These are phyloP conservation scores for Ispidina picta DNA, from an alignment of 2,797 vertebrate genomes.

Conservation along the genomic window DNA sequence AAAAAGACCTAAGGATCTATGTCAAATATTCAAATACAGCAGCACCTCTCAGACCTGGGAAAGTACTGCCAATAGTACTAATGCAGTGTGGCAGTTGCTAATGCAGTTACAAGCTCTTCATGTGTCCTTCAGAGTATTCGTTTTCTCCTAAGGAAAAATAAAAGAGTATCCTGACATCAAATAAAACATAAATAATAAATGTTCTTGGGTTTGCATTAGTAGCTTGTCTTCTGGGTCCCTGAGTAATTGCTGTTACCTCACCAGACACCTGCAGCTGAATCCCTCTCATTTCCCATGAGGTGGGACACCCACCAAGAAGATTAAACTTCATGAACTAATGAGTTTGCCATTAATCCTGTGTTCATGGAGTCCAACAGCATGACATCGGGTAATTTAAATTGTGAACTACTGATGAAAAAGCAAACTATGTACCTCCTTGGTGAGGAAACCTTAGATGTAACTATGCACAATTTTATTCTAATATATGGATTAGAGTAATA, in stretches of 20 bases:
- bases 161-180: background rate
- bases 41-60: background rate
- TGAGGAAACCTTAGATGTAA: background rate
- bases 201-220: background rate
- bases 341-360: slow-evolving; percentile 46
- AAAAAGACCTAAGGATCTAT: background rate
- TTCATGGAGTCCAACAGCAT: slow-evolving; percentile 33
- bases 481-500: slow-evolving; percentile 50
- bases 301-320: slow-evolving; percentile 57
- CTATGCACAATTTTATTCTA: background rate
- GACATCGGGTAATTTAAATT: slow-evolving; percentile 46
- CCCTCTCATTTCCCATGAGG: slow-evolving; percentile 20
- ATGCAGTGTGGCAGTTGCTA: background rate
- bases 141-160: background rate
- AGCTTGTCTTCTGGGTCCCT: background rate
- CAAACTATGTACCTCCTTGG: background rate
- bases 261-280: slow-evolving; percentile 47
- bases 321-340: slow-evolving; percentile 63
- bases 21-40: background rate
- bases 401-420: slow-evolving; percentile 14
- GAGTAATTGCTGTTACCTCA: slow-evolving; percentile 10
- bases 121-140: background rate
- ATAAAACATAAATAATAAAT: slow-evolving; percentile 11
- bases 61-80: background rate
- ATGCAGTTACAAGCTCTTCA: background rate